Base-by-base conservation (phyloP, 2,113 vertebrate genomes). In the Halcyon malimbica region DNA sequence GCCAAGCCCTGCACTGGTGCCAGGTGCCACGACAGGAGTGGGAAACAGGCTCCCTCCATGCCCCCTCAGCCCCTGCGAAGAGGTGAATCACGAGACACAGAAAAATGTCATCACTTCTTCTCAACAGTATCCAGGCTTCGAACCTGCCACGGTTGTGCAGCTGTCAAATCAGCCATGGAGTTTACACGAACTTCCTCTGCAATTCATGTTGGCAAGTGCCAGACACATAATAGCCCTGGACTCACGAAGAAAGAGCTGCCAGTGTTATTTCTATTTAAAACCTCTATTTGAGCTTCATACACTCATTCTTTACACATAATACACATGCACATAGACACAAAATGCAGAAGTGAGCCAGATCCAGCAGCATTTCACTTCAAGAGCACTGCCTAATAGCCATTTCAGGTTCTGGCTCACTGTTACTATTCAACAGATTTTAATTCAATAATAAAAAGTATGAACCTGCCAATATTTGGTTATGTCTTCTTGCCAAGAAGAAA, bases 261-360 rank as follows among this genome's bases (percentile, higher is more conserved):
- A 87, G 80, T 24, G 42, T 79, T 85, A 94, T 68, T 92, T 83
- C 92, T 94, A 89, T 93, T 93, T 85, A 93, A 94, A 96, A 94
- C 68, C 64, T 71, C 68, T 86, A 24, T 78, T 87, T 51, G 80
- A 91, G 93, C 75, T 90, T 41, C 81, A 89, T 1, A 81, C 56
- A 29, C 64, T 90, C 90, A 50, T 78, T 92, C 74, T 76, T 90
- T 74, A 91, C 73, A 78, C 77, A 81, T 13, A 81, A 84, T 75
- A 83, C 85, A 91, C 75, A 48, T 0, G 11, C 59, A 90, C 35
- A 60, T 24, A 71, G 16, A 83, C 67, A 96, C 25, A 16, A 65
- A 90, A 76, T 6, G 48, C 35, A 83, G 39, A 29, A 76, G 77
- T 7, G 20, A 75, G 65, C 80, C 89, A 95, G 64, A 67, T 77